Percentiles rank a stretch among this genome's conserved stretches.
These are phyloP conservation scores for Oreochromis mossambicus DNA, from an alignment of 2,797 vertebrate species.

Conservation along the genomic window DNA sequence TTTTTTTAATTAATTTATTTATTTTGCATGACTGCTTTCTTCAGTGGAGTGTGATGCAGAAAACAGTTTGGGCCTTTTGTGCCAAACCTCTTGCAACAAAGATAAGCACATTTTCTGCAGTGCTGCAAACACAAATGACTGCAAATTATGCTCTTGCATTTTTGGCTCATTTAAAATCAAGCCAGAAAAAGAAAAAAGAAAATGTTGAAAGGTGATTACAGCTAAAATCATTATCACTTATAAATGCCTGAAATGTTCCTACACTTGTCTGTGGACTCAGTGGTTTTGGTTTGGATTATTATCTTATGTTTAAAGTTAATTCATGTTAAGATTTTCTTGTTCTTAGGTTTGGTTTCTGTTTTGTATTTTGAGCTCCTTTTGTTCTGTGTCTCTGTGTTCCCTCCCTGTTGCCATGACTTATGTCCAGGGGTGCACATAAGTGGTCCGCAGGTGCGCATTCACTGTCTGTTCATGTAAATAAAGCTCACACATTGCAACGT, in stretches of 20 bases:
- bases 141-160: neutral
- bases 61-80: neutral
- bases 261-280: neutral
- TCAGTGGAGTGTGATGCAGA: neutral
- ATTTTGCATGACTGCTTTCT: neutral
- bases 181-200: neutral
- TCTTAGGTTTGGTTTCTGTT: neutral
- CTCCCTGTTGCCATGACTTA: neutral
- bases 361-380: neutral
- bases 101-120: neutral
- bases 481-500: neutral
- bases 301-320: neutral
- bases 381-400: neutral
- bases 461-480: neutral
- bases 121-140: neutral
- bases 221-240: neutral
- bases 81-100: neutral
- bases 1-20: fast-evolving
- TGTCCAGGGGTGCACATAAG: too few relatives aligned
- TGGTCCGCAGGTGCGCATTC: too few relatives aligned
- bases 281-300: neutral
- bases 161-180: neutral
- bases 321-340: neutral
- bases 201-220: neutral
- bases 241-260: neutral